Conservation (phyloP, 2,113 vertebrate species). For the Microtus oregoni region DNA sequence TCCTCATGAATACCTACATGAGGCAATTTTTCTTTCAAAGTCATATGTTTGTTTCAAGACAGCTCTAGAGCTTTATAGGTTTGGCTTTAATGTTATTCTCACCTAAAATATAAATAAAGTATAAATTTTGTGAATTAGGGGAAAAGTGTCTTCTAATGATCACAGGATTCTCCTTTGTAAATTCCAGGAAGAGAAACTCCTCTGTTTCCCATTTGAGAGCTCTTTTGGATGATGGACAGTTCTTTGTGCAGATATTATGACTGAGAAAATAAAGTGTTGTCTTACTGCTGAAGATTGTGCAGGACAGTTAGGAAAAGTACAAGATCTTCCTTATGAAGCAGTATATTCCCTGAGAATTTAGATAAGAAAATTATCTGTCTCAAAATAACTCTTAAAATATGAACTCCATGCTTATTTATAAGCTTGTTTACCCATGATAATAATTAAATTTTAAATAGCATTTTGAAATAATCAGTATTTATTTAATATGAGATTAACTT, state of each 20-base stretch:
- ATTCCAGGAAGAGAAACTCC: neutral
- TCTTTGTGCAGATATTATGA: neutral
- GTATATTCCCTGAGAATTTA: neutral
- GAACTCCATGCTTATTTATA: neutral
- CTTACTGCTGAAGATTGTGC: neutral
- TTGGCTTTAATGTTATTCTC: conserved; percentile 3
- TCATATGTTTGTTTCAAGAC: neutral
- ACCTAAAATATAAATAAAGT: neutral
- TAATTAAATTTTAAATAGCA: neutral
- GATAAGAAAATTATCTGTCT: neutral
- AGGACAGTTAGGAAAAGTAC: neutral
- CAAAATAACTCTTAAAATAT: neutral
- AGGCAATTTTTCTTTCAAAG: neutral
- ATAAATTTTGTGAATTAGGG: neutral
- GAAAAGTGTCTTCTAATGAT: neutral
- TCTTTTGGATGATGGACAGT: neutral
- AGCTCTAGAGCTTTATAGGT: neutral
- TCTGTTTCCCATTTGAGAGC: neutral
- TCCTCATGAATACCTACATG: neutral
- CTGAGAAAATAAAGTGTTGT: neutral
- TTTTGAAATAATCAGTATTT: neutral
- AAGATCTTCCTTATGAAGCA: neutral
- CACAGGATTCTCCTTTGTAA: neutral
- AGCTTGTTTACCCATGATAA: neutral
- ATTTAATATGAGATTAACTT: neutral